Base-by-base conservation (phyloP, 1,140 invertebrate genomes). In the Cecropterus lyciades region DNA sequence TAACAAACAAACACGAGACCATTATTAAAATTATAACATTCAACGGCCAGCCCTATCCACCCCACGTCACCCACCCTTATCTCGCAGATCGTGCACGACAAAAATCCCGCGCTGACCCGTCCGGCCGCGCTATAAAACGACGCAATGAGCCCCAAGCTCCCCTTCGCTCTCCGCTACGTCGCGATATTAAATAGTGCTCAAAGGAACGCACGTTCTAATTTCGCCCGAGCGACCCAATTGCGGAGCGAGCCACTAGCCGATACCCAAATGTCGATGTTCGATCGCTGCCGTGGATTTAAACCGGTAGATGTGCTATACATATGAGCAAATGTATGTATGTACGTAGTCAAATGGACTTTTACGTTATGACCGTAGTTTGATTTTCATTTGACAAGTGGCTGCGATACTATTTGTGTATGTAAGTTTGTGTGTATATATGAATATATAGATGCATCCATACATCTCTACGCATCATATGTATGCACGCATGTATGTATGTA, bases 191-290 rank as follows among this genome's bases (percentile, higher is more conserved):
- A 84, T 77, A 80, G 72, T 70, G 82, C 77, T 80, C 76, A 77
- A 77, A 87, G 79, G 80, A 84, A 83, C 82, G 77, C 78, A 79
- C 79, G 80, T 75, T 84, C 80, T 86, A 84, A 87, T 87, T 81
- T 81, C 81, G 75, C 1, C 42, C n/a, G 42, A 27, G 20, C 14
- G 56, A 46, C 43, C 56, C 42, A 59, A 24, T 27, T 27, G 30
- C 14, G 30, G 15, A 33, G 8, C 51, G 27, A 24, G 30, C 14
- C 9, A 0, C 30, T 15, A 16, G 11, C 14, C 30, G 30, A 40
- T 52, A 33, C n/a, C 51, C 51, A 40, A 55, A 55, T 55, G 51
- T 55, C 51, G 51, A 40, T 24, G 51, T 14, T 40, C 51, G 51
- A 55, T 40, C 51, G 27, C 45, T 46, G 40, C n/a, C 40, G 13